These are phyloP conservation scores for Muscicapa adusta DNA, from an alignment of 2,113 vertebrate species.

Conservation along the genomic window DNA sequence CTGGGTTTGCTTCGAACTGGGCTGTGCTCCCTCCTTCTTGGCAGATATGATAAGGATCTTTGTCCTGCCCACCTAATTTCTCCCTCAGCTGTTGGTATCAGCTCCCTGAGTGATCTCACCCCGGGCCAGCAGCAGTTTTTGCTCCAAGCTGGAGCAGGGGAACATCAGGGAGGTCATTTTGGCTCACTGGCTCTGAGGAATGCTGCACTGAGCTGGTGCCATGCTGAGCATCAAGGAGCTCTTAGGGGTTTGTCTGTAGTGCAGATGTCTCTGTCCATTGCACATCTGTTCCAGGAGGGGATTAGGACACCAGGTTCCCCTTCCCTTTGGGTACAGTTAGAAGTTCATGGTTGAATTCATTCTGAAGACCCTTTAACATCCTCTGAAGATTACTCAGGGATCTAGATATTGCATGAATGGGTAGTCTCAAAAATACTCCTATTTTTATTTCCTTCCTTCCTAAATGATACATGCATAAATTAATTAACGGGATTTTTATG, in stretches of 20 bases:
- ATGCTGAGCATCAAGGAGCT: background rate
- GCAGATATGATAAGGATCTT: background rate
- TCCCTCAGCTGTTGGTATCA: background rate
- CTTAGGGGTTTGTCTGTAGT: background rate
- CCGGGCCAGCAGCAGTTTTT: accelerated
- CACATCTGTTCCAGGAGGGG: background rate
- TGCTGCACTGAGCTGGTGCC: background rate
- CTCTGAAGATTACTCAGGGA: background rate
- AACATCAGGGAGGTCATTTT: background rate
- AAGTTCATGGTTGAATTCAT: background rate
- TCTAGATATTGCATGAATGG: background rate
- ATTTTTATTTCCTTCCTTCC: background rate
- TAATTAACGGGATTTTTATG: background rate
- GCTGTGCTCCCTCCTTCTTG: background rate
- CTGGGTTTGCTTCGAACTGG: background rate
- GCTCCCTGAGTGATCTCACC: background rate
- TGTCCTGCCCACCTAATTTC: background rate
- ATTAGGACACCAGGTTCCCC: background rate
- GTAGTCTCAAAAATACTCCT: background rate
- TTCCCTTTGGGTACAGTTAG: background rate
- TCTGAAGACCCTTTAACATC: background rate
- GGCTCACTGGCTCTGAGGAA: background rate
- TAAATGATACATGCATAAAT: background rate
- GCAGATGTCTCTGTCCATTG: background rate
- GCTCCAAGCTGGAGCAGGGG: background rate